These are phyloP conservation scores for Tanytarsus gracilentus DNA, from an alignment of 2,888 invertebrate species.

Conservation along the genomic window DNA sequence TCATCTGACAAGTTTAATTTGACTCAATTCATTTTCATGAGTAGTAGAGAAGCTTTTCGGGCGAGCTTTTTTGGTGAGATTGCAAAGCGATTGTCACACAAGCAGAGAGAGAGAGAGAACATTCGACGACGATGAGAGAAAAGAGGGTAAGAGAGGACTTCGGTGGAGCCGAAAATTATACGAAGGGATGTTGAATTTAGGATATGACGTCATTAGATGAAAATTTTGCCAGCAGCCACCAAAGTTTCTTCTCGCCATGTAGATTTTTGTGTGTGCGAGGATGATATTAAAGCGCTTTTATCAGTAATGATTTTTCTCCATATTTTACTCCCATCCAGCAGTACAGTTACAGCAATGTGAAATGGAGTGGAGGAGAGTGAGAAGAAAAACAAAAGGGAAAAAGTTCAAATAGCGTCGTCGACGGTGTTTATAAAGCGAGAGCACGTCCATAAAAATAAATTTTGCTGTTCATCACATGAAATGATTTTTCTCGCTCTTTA, in stretches of 20 bases:
- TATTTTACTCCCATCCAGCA: slow-evolving; percentile 11
- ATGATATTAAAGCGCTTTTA: slow-evolving; percentile 24
- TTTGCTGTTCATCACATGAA: slow-evolving; percentile 21
- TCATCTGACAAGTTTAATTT: slow-evolving; percentile 13
- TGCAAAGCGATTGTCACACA: not conserved
- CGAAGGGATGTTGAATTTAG: not conserved
- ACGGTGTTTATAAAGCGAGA: not conserved
- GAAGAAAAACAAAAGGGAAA: slow-evolving; percentile 25
- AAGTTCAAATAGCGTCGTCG: slow-evolving; percentile 10
- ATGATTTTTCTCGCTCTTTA: slow-evolving; percentile 10
- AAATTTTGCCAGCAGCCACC: not conserved
- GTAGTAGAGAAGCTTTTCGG: too few relatives aligned
- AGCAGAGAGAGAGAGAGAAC: not conserved
- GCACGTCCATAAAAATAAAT: slow-evolving; percentile 21
- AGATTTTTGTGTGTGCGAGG: too few relatives aligned
- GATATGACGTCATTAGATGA: slow-evolving; percentile 25
- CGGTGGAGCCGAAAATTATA: slow-evolving; percentile 10
- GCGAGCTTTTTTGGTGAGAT: too few relatives aligned
- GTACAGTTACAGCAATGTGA: not conserved
- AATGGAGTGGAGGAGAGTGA: too few relatives aligned
- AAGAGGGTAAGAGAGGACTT: too few relatives aligned
- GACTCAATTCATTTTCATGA: not conserved
- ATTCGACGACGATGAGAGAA: too few relatives aligned
- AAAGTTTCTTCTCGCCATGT: too few relatives aligned
- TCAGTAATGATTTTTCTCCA: slow-evolving; percentile 28